Evolutionary conservation across 2,888 invertebrate genomes (phyloP).

Genomic region (Ephialtes manifestator): DNA sequence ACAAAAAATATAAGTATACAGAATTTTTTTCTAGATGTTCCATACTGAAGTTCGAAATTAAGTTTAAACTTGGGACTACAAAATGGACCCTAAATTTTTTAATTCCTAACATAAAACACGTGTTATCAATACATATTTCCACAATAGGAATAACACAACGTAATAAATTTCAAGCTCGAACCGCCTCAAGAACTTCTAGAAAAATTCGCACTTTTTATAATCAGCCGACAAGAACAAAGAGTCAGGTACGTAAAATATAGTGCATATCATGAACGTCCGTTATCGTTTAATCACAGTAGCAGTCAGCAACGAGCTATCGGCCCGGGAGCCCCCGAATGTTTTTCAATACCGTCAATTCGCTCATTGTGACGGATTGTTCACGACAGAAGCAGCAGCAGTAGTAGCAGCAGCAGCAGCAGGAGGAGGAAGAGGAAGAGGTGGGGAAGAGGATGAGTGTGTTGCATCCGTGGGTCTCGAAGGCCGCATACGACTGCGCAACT

Average conservation of each 20-base stretch:
- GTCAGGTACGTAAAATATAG: background rate
- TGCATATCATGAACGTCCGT: background rate
- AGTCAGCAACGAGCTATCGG: background rate
- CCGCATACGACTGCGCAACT: conserved; percentile 65
- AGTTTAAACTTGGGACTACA: too few species aligned
- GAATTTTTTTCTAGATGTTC: too few species aligned
- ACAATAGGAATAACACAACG: too few species aligned
- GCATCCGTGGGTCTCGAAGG: conserved; percentile 61
- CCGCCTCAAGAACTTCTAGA: conserved; percentile 2
- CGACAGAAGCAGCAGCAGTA: background rate
- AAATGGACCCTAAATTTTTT: too few species aligned
- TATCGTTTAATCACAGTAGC: background rate
- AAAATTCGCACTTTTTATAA: conserved; percentile 8
- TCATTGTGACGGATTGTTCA: conserved; percentile 4
- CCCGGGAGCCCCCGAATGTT: background rate
- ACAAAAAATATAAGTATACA: too few species aligned
- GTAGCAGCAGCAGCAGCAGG: background rate
- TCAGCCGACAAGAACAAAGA: conserved; percentile 33
- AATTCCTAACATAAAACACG: too few species aligned
- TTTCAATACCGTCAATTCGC: conserved; percentile 25
- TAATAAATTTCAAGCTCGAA: background rate
- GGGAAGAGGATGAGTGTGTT: conserved; percentile 32
- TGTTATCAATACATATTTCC: too few species aligned
- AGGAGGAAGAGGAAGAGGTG: background rate
- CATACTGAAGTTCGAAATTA: too few species aligned